phyloP scores from a whole-genome alignment of 1,140 invertebrate species.

The Tetramorium parvispinum region DNA sequence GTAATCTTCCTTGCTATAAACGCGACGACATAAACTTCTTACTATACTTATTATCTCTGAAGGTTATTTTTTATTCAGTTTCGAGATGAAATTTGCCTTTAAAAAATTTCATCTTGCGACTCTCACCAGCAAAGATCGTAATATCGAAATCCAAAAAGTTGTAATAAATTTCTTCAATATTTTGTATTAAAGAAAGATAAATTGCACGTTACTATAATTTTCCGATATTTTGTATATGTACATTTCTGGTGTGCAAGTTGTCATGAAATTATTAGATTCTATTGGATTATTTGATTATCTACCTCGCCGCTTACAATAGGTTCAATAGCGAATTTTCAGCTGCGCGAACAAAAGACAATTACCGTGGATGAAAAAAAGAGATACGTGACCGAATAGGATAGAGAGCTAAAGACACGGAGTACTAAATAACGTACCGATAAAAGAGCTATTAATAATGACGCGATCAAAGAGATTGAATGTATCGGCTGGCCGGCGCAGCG shows the following conservation, averaged over 20 bases:
- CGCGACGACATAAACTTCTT: slow-evolving; percentile 17
- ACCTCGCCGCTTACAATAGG: not conserved
- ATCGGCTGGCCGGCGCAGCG: slow-evolving; percentile 6
- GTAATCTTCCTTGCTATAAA: slow-evolving; percentile 19
- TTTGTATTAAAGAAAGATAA: not conserved
- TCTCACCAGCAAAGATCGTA: not conserved
- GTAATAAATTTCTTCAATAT: not conserved
- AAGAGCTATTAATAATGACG: slow-evolving; percentile 56
- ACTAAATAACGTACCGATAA: slow-evolving; percentile 48
- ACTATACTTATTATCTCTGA: not conserved
- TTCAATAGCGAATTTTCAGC: slow-evolving; percentile 27
- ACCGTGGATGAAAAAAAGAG: not conserved
- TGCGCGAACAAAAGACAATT: slow-evolving; percentile 45
- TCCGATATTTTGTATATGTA: not conserved
- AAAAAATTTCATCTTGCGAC: not conserved
- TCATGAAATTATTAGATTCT: slow-evolving; percentile 24
- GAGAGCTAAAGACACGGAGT: slow-evolving; percentile 35
- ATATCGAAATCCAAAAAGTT: not conserved
- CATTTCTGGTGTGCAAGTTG: not conserved
- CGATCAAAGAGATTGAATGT: slow-evolving; percentile 55
- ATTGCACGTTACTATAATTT: not conserved
- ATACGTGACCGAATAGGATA: slow-evolving; percentile 30
- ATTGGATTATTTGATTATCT: slow-evolving; percentile 14
- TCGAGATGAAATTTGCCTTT: not conserved
- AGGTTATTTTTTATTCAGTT: slow-evolving; percentile 26